These are phyloP conservation scores for Heliconius hortense DNA, from an alignment of 2,888 invertebrate genomes.

Conservation along the genomic window DNA sequence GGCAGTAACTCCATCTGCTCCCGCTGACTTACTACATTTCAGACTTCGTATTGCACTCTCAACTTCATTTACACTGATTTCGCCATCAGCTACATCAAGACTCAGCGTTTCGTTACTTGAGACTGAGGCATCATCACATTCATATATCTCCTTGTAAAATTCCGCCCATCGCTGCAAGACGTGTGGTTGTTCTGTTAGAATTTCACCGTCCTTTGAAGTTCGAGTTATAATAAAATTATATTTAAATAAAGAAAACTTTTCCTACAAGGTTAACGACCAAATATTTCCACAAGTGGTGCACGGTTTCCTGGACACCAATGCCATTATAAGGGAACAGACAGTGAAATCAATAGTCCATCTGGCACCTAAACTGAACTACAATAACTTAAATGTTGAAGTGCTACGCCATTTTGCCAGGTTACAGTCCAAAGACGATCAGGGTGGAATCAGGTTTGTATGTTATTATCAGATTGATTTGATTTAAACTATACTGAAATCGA, in stretches of 20 bases:
- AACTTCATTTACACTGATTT: too few species aligned
- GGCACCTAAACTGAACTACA: conserved; percentile 97
- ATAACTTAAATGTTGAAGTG: conserved; percentile 98
- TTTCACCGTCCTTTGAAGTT: too few species aligned
- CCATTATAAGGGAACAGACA: conserved; percentile 97
- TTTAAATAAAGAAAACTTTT: background rate
- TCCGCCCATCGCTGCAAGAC: too few species aligned
- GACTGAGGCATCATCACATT: too few species aligned
- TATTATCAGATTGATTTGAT: background rate
- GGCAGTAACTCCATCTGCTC: too few species aligned
- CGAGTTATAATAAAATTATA: too few species aligned
- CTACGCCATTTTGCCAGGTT: conserved; percentile 97
- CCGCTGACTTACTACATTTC: too few species aligned
- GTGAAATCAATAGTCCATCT: conserved; percentile 98
- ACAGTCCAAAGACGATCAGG: conserved; percentile 97
- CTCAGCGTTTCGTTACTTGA: too few species aligned
- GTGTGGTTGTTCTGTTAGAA: too few species aligned
- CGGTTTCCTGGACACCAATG: conserved; percentile 98
- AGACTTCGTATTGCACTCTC: too few species aligned
- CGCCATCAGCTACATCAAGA: too few species aligned
- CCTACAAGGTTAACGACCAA: conserved; percentile 92
- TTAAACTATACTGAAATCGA: background rate
- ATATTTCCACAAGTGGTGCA: conserved; percentile 96
- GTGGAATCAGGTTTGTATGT: conserved; percentile 83
- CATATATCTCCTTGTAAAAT: too few species aligned